Evolutionary conservation across 2,113 vertebrate species (phyloP), one percentile per base, ranked within the genome.

Genomic region (Cyphomyrus plagiostoma): DNA sequence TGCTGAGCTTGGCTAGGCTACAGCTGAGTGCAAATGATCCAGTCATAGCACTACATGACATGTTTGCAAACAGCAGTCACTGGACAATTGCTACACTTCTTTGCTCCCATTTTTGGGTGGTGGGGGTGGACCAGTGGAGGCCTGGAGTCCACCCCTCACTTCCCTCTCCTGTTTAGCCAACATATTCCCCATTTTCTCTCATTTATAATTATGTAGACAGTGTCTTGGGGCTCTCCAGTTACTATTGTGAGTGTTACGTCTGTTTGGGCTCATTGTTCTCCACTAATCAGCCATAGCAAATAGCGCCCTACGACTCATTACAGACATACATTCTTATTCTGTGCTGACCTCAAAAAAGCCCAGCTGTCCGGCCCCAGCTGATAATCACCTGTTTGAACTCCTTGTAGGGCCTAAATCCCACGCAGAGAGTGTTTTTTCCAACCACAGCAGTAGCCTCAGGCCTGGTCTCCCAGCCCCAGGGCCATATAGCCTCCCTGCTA

Each of bases 241-340:
- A 95, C 97, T 93, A 93, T 95, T 95, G 95, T 94, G 95, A 95
- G 94, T 90, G 91, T 93, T 95, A 95, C 91, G 46, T 96, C 95
- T 98, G 95, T 97, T 97, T 97, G 97, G 96, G 93, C 91, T 94
- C 95, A 97, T 98, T 98, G 97, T 99, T 96, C 95, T 62, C 92
- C 91, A 92, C 94, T 96, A 97, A 97, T 97, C 97, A 98, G 94
- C 97, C 97, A 50, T 97, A 95, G 91, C 96, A 96, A 97, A 97
- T 97, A 96, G 95, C 93, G 94, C 96, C 94, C 96, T 94, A 93
- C 95, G 94, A 95, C 97, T 97, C 96, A 92, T 97, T 96, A 97
- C 95, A 93, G 94, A 66, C 9, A 70, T 70, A 70, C 26, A 96
- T 93, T 96, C 97, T 94, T 95, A 95, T 92, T 97, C 89, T 92